Conservation (phyloP, 2,113 vertebrate species). For the Pedetes capensis region DNA sequence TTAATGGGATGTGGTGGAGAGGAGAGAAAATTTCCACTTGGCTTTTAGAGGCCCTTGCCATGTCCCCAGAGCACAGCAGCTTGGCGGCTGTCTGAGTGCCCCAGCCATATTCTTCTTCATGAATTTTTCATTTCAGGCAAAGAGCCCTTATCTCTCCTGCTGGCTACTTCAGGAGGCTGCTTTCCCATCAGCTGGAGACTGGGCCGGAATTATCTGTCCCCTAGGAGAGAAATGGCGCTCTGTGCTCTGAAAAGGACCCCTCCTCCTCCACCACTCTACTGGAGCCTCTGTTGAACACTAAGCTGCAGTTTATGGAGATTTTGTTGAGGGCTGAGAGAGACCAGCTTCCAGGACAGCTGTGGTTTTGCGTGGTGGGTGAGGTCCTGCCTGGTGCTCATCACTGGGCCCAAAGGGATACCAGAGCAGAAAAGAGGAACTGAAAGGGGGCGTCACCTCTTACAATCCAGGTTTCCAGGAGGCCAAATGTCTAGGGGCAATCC, state of each 20-base stretch:
- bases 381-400: background rate
- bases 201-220: slow-evolving; percentile 33
- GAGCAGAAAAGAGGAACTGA: background rate
- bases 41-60: background rate
- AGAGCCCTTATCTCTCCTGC: slow-evolving; percentile 53
- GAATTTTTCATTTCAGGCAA: slow-evolving; percentile 68
- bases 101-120: slow-evolving; percentile 34
- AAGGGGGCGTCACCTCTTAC: background rate
- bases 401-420: rapidly evolving
- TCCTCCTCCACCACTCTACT: rapidly evolving
- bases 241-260: background rate
- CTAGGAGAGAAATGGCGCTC: background rate
- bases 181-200: slow-evolving; percentile 10
- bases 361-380: background rate
- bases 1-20: background rate
- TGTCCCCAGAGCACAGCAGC: slow-evolving; percentile 9
- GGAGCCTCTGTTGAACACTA: background rate
- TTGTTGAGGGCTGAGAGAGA: background rate
- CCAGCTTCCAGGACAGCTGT: background rate
- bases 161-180: background rate
- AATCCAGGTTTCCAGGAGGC: background rate
- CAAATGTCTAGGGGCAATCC: background rate
- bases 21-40: slow-evolving; percentile 63
- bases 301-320: background rate
- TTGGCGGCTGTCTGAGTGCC: background rate